Conservation (phyloP, 2,113 vertebrate genomes). For the human (Homo sapiens) region GRCh38 chr13:105945001-105945500, state of each 20-base stretch:
- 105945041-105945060: too few species aligned
- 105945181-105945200: neutral
- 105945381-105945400: too few species aligned
- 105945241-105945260: neutral
- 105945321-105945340: fast-evolving
- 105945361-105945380: neutral
- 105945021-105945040: too few species aligned
- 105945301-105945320: neutral
- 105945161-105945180: neutral
- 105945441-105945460: too few species aligned
- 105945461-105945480: too few species aligned
- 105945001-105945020: too few species aligned
- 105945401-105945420: too few species aligned
- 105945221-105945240: neutral
- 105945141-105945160: neutral
- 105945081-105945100: neutral
- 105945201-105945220: neutral
- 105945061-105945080: neutral
- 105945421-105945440: too few species aligned
- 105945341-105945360: fast-evolving
- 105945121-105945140: neutral
- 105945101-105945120: neutral
- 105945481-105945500: too few species aligned
- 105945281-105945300: neutral
- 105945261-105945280: neutral